Base-by-base conservation (phyloP, 2,113 vertebrate species). In the Panthera leo region DNA sequence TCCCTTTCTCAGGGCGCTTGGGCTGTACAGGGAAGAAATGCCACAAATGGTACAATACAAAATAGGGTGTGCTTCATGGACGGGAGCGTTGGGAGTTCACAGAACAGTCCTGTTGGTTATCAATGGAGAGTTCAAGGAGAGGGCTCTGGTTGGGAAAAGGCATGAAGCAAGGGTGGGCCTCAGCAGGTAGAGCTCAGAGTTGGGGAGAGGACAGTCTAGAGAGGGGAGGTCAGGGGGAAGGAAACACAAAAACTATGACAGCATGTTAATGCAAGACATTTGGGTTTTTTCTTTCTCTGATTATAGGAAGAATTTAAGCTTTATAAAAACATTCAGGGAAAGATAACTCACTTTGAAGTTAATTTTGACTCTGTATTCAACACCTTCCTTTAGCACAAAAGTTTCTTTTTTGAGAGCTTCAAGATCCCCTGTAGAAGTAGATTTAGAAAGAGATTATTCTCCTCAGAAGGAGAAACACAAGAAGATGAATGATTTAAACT, bases 281-380 rank as follows among this genome's bases (percentile, higher is more conserved):
- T 45, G 70, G 51, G 29, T 89, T 39, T 67, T 89, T 75, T n/a
- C 78, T 79, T 53, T 53, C 27, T 31, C 71, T 85, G 34, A 79
- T 29, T 65, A 51, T 21, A 88, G 79, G 16, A 53, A 84, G 10
- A 34, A 91, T 84, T 71, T 63, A 63, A 71, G 73, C 25, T 73
- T 82, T 67, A 51, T 48, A 55, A 75, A 85, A 45, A 61, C 7
- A 51, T 36, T 34, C 23, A 61, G 3, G n/a, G 34, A 21, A 98
- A 97, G 88, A 31, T 92, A 98, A 98, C 99, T 99, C 96, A 99
- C 99, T 98, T 98, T 99, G 98, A 99, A 99, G 94, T 98, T 94
- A 97, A 99, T 99, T 98, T 99, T 99, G 89, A 99, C 98, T 97
- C 95, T 98, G 73, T 99, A 99, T 98, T 99, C 99, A 92, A 98